A percentile compares a stretch with the other conserved stretches of the same genome.
Conservation (phyloP, 92 coral and sea anemone species). For the Meandrina meandrites region DNA sequence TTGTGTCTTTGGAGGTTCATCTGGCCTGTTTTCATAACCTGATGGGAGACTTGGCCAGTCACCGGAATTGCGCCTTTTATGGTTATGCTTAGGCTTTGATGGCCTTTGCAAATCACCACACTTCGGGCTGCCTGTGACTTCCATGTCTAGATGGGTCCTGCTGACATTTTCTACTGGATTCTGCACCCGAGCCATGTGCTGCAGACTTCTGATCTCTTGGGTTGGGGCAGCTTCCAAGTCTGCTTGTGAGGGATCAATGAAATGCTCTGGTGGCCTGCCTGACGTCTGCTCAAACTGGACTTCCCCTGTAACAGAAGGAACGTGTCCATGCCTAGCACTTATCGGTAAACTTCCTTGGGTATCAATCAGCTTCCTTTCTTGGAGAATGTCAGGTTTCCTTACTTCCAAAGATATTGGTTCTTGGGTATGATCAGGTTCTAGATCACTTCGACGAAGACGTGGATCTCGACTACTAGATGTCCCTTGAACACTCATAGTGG, state of each 20-base stretch:
- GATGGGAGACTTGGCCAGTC: slow-evolving; percentile 29
- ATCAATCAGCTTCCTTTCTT: slow-evolving; percentile 19
- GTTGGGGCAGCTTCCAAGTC: not conserved
- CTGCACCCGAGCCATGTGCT: slow-evolving; percentile 23
- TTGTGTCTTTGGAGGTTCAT: slow-evolving; percentile 12
- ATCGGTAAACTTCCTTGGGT: not conserved
- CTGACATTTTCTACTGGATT: not conserved
- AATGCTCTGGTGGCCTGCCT: not conserved
- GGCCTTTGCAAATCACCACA: slow-evolving; percentile 14
- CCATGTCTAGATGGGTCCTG: slow-evolving; percentile 23
- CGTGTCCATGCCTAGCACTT: not conserved
- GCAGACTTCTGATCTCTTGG: slow-evolving; percentile 11
- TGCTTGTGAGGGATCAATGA: not conserved
- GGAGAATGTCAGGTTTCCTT: slow-evolving; percentile 10
- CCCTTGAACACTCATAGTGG: slow-evolving; percentile 35
- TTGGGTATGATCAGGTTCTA: slow-evolving; percentile 39
- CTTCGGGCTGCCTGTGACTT: slow-evolving; percentile 36
- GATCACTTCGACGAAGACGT: slow-evolving; percentile 75
- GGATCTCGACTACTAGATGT: slow-evolving; percentile 68
- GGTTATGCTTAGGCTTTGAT: slow-evolving; percentile 22
- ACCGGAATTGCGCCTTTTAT: slow-evolving; percentile 31
- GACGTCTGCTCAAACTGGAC: not conserved
- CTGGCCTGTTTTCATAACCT: slow-evolving; percentile 15
- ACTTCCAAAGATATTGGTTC: slow-evolving; percentile 11
- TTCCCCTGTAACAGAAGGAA: not conserved